Evolutionary conservation across 2,888 invertebrate genomes (phyloP).

Genomic region (Xanthorhoe designata): DNA sequence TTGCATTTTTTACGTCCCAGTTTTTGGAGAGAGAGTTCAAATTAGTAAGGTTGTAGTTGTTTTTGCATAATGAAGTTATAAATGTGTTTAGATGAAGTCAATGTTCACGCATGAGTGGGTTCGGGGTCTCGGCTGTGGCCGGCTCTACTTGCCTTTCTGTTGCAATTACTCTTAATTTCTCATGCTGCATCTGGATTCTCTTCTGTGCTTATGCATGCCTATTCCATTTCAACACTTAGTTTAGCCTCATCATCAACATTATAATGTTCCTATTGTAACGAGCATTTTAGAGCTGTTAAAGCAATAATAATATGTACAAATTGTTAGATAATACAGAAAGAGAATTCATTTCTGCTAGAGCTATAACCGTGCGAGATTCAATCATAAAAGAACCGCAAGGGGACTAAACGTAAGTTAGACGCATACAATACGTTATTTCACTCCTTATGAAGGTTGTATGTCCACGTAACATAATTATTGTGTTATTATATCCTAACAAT

Average conservation of each 20-base stretch:
- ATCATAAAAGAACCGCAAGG: conserved; percentile 51
- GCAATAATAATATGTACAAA: conserved; percentile 41
- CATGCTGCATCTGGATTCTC: conserved; percentile 39
- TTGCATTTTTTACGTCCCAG: conserved; percentile 72
- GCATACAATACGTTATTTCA: conserved; percentile 59
- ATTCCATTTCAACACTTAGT: conserved; percentile 25
- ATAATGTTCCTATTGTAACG: conserved; percentile 44
- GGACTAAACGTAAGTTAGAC: conserved; percentile 64
- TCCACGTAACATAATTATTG: conserved; percentile 77
- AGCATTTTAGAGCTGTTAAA: conserved; percentile 37
- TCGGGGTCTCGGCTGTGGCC: conserved; percentile 58
- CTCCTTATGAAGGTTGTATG: conserved; percentile 83
- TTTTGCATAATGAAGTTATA: conserved; percentile 66
- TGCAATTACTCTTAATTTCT: conserved; percentile 10
- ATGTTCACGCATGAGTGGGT: conserved; percentile 73
- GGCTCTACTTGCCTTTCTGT: conserved; percentile 34
- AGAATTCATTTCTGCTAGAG: conserved; percentile 46
- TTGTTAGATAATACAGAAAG: conserved; percentile 39
- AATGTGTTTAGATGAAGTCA: conserved; percentile 63
- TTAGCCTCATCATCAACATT: conserved; percentile 33
- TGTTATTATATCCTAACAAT: conserved; percentile 79
- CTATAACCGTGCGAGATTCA: conserved; percentile 46
- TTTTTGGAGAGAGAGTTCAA: conserved; percentile 68
- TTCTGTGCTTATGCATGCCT: conserved; percentile 41
- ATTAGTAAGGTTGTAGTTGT: conserved; percentile 71